A percentile compares a stretch with the other conserved stretches of the same genome.
Evolutionary conservation across 2,113 vertebrate genomes (phyloP).

Genomic region (Columba janthina): DNA sequence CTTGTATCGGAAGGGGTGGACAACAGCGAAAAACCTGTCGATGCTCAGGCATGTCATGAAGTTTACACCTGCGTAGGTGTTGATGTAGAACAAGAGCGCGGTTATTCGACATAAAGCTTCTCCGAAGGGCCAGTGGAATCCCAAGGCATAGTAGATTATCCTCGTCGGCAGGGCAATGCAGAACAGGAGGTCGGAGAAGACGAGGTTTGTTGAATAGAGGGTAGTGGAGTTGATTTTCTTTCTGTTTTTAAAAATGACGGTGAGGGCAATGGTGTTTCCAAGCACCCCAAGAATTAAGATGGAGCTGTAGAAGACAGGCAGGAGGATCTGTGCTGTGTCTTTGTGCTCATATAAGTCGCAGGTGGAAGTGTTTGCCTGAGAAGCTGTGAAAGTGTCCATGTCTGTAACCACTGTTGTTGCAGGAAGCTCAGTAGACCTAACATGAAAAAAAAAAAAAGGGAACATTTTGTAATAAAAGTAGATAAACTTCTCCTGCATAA

Average conservation of each 20-base stretch:
- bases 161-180: slow-evolving; percentile 85
- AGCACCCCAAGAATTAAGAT: slow-evolving; percentile 86
- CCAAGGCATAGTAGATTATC: slow-evolving; percentile 86
- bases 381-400: slow-evolving; percentile 27
- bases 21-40: slow-evolving; percentile 92
- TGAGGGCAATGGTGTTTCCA: slow-evolving; percentile 88
- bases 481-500: background rate
- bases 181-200: slow-evolving; percentile 94
- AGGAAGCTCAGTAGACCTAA: slow-evolving; percentile 48
- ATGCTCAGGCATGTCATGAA: slow-evolving; percentile 97
- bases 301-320: slow-evolving; percentile 84
- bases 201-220: slow-evolving; percentile 92
- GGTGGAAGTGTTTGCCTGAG: slow-evolving; percentile 6
- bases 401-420: background rate
- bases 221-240: slow-evolving; percentile 98
- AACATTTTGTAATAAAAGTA: background rate
- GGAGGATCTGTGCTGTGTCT: slow-evolving; percentile 78
- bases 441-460: background rate
- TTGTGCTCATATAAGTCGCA: slow-evolving; percentile 88
- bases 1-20: slow-evolving; percentile 87
- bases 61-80: slow-evolving; percentile 94
- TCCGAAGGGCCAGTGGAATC: slow-evolving; percentile 91
- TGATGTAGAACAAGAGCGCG: slow-evolving; percentile 90
- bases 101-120: slow-evolving; percentile 84
- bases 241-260: slow-evolving; percentile 88